Evolutionary conservation across 1,140 invertebrate species (phyloP), one percentile per base, ranked within the genome.

Genomic region (Scaptomyza pallida): DNA sequence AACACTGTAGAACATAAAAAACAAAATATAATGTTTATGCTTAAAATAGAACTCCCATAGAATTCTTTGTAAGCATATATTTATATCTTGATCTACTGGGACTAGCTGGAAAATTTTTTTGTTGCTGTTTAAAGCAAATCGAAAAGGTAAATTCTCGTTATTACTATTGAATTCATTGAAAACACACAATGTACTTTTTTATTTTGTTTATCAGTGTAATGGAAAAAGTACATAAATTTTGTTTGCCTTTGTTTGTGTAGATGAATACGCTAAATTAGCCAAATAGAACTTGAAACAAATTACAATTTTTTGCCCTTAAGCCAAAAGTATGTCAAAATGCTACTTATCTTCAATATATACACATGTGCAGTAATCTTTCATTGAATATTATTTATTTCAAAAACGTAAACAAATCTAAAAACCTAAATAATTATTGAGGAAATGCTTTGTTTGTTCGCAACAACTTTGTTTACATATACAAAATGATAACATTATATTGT

Each of bases 201-300:
- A 12, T 55, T n/a, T 35, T 54, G 56, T 47, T 63, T 26, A 17
- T 60, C n/a, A 57, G 73, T 56, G 56, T 55, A 48, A 44, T 50
- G n/a, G n/a, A 10, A 55, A 43, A 51, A 12, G 26, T n/a, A 30
- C 17, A 59, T 44, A 57, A 74, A 40, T 15, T 48, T 17, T 12
- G 26, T 35, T 17, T 30, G 52, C 17, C 45, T 59, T 30, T 19
- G 10, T 26, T 35, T n/a, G 4, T 51, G 45, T 3, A 6, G 30
- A 12, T 26, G 23, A 61, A 10, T 50, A 41, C 30, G 17, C 41
- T 51, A 75, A 61, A 62, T 75, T 71, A 64, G 33, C 17, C 59
- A 55, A n/a, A n/a, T 9, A 59, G n/a, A 37, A 30, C 17, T 23
- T 15, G n/a, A 65, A 60, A 21, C 33, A 26, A 61, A 44, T 16